Evolutionary conservation across 92 coral and sea anemone species (phyloP).

Genomic region (Siderastrea radians): DNA sequence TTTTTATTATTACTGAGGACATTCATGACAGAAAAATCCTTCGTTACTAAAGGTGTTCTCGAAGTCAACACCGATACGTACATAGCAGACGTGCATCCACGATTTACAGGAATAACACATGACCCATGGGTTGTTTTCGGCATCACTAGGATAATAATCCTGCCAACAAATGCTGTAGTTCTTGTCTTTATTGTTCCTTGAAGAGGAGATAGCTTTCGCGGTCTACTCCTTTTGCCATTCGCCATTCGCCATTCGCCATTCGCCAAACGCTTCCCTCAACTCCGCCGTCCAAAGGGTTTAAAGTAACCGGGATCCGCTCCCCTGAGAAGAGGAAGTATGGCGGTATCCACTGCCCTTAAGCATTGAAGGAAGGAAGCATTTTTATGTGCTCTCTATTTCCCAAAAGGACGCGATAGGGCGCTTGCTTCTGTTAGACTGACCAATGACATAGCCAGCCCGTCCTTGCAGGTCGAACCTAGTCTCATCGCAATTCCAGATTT

Average conservation of each 20-base stretch:
- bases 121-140: conserved; percentile 61
- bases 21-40: conserved; percentile 42
- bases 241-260: no score
- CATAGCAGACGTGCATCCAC: conserved; percentile 60
- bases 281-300: conserved; percentile 64
- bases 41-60: neutral
- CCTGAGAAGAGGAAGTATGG: conserved; percentile 69
- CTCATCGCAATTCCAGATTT: conserved; percentile 73
- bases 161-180: conserved; percentile 44
- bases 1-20: conserved; percentile 7
- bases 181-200: conserved; percentile 13
- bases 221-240: conserved; percentile 7
- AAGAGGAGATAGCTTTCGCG: neutral
- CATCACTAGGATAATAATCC: conserved; percentile 40
- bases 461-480: conserved; percentile 74
- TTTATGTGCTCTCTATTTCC: conserved; percentile 62
- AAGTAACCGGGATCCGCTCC: conserved; percentile 45
- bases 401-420: conserved; percentile 58
- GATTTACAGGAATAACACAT: conserved; percentile 29
- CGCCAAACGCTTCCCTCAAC: conserved; percentile 56
- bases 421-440: conserved; percentile 56
- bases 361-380: conserved; percentile 64
- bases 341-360: conserved; percentile 66
- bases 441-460: conserved; percentile 56
- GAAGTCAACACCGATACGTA: conserved; percentile 55